Evolutionary conservation across 1,140 invertebrate genomes (phyloP), one percentile per base, ranked within the genome.

Genomic region (Ostrea denselamellosa): DNA sequence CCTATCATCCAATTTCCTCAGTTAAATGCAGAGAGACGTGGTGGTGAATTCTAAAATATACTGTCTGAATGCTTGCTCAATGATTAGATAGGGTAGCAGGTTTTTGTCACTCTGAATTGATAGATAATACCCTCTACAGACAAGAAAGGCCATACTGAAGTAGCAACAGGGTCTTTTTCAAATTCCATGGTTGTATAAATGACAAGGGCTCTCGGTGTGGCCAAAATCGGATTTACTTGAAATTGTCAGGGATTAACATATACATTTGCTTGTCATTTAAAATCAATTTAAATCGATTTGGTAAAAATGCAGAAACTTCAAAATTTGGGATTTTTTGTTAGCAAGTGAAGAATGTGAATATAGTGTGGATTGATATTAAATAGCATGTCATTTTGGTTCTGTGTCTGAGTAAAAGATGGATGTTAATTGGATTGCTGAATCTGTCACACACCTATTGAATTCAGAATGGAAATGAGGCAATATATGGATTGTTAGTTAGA

Each of bases 41-140:
- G 68, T 5, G 68, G 68, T 77, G 68, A 77, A 77, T 77, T 77
- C 68, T 28, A 25, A 77, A 28, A 77, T 77, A 77, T 77, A 77
- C 68, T 34, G 28, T 34, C 68, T 34, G 68, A 77, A 77, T 77
- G 68, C 68, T 77, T 77, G 68, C 68, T 77, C 68, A 77, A 25
- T 77, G 68, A 77, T 77, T 77, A 77, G 68, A 77, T 77, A 77
- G 68, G 28, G 8, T 34, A 77, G 68, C 14, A 14, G 28, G 68
- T 22, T 62, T 62, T 62, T 62, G 58, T 62, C 58, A 62, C 17
- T 62, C 17, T 34, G 68, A 77, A 77, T 14, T 77, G 68, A 77
- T 77, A 77, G 68, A 14, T 77, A 77, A 77, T 77, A 77, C 68
- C 68, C 68, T 77, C 68, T 77, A 77, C 68, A 77, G 68, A 77